These are phyloP conservation scores for Neosilurus hyrtlii DNA, from an alignment of 2,797 vertebrate genomes.

Conservation along the genomic window DNA sequence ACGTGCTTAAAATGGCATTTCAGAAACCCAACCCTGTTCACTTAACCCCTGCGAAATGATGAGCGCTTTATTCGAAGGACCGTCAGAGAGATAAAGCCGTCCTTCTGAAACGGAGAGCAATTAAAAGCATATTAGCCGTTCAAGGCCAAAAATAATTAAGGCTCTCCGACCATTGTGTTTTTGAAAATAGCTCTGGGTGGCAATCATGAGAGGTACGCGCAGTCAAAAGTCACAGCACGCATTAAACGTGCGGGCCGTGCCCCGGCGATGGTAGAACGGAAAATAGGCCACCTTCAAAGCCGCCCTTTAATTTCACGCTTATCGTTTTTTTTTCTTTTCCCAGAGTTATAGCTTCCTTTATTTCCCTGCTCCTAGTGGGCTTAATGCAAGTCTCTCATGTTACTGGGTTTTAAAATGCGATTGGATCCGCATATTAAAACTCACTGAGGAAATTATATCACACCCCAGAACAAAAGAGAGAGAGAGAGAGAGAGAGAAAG, in stretches of 20 bases:
- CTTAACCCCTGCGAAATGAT: conserved; percentile 58
- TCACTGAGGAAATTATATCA: conserved; percentile 43
- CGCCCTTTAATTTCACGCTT: conserved; percentile 52
- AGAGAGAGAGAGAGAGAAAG: neutral
- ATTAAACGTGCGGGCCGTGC: conserved; percentile 37
- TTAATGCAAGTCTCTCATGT: conserved; percentile 45
- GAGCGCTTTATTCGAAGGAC: conserved; percentile 56
- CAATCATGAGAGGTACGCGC: conserved; percentile 55
- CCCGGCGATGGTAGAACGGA: conserved; percentile 28
- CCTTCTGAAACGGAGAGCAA: conserved; percentile 64
- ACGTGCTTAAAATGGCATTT: conserved; percentile 8
- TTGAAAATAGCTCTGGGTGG: conserved; percentile 61
- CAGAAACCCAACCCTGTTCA: conserved; percentile 46
- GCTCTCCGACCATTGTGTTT: conserved; percentile 64
- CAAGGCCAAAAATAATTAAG: conserved; percentile 70
- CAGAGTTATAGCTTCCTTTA: conserved; percentile 37
- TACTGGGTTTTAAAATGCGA: conserved; percentile 47
- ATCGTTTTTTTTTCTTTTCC: conserved; percentile 40
- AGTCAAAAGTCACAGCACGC: conserved; percentile 46
- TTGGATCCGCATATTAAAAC: conserved; percentile 58
- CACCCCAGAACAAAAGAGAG: conserved; percentile 42
- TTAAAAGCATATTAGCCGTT: conserved; percentile 70
- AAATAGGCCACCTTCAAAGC: conserved; percentile 50
- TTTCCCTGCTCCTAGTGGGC: neutral
- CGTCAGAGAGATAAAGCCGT: conserved; percentile 58